Evolutionary conservation across 2,888 invertebrate genomes (phyloP), one percentile per base, ranked within the genome.

Genomic region (Oligia fasciuncula): DNA sequence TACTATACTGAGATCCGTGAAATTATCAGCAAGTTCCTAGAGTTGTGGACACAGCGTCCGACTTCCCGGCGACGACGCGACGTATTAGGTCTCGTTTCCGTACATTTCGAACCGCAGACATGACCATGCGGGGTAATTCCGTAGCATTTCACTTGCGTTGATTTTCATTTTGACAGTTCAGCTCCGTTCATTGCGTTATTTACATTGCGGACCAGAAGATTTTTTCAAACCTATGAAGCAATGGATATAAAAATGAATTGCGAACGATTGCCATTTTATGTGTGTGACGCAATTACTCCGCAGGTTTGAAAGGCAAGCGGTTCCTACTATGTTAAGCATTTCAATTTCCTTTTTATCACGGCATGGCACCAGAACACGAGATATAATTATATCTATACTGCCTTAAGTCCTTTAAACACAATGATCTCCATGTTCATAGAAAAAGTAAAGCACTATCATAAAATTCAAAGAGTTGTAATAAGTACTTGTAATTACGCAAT

Each of bases 401-500:
- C 4, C 5, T 23, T 54, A 62, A 43, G 8, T 71, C 6, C 13
- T 43, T 13, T 49, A 77, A 62, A n/a, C 35, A 29, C 43, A 43
- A 69, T 57, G 46, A 51, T 68, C 29, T 54, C 49, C 63, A 75
- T 54, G 43, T 73, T 8, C n/a, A 62, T 46, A 81, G 29, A 73
- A 65, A 77, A 75, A 73, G 19, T 66, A 72, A 65, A 66, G 49
- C 71, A 69, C 67, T 54, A 46, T 77, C 68, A 70, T 86, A 78
- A 84, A 82, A 77, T 5, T 40, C 6, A 67, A 83, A 77, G 75
- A 35, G 60, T 51, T 65, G 4, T 43, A 43, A 76, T 65, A n/a
- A n/a, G n/a, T n/a, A 35, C 67, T 23, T 75, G 49, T 79, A 51
- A 77, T 70, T 73, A 75, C 86, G 51, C 69, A 62, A 80, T 68